Evolutionary conservation across 1,140 invertebrate species (phyloP).

Genomic region (Cotesia glomerata): DNA sequence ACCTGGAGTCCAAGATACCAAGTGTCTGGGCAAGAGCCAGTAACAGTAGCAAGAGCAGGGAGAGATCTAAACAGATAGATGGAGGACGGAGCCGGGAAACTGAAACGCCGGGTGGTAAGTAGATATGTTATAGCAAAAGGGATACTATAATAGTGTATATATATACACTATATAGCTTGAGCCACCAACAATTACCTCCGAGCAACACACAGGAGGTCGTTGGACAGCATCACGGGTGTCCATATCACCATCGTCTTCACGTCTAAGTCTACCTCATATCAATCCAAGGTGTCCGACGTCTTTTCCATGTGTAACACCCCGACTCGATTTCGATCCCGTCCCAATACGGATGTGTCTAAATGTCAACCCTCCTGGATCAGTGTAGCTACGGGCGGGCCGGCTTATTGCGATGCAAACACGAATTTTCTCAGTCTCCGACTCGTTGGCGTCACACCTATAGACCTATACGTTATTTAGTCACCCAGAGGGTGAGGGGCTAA

Average conservation of each 20-base stretch:
- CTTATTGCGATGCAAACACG: constrained; percentile 6
- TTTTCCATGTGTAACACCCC: no score
- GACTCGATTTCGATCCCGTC: no score
- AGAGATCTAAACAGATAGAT: neutral
- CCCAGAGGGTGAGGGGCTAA: neutral
- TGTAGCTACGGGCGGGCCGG: neutral
- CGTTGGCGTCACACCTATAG: neutral
- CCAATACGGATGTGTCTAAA: neutral
- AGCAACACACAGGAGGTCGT: constrained; percentile 3
- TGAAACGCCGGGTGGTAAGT: neutral
- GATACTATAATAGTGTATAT: neutral
- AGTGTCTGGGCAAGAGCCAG: no score
- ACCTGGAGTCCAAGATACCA: no score
- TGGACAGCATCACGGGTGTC: constrained; percentile 14
- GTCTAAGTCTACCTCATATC: neutral
- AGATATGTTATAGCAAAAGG: neutral
- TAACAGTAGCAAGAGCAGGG: neutral
- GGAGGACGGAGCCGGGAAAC: neutral
- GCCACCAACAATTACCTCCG: constrained; percentile 8
- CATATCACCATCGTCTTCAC: constrained; percentile 1
- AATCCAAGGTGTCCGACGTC: neutral
- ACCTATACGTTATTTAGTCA: neutral
- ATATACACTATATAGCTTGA: neutral
- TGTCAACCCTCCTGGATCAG: constrained; percentile 8
- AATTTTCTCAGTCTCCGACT: neutral